Percentiles rank a stretch among this genome's conserved stretches.
Conservation (phyloP, 2,888 invertebrate genomes). For the Nephrotoma flavescens region DNA sequence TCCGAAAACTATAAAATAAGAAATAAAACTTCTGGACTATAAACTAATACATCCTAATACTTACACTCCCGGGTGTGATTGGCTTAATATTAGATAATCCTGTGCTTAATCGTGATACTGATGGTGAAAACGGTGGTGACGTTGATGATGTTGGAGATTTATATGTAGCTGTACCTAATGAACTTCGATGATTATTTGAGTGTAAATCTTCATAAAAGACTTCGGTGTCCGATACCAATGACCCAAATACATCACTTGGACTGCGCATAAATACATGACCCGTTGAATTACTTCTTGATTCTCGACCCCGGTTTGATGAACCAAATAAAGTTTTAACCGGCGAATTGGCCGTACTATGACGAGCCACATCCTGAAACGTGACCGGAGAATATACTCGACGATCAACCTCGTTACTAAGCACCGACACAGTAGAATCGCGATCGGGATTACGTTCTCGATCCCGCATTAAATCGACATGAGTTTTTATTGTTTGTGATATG, state of each 20-base stretch:
- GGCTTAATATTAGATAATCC: conserved; percentile 31
- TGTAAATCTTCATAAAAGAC: conserved; percentile 35
- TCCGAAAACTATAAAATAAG: conserved; percentile 17
- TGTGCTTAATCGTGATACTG: conserved; percentile 38
- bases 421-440: not conserved
- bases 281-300: conserved; percentile 56
- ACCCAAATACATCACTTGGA: conserved; percentile 42
- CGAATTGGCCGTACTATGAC: conserved; percentile 63
- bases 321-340: conserved; percentile 40
- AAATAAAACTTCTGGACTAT: conserved; percentile 20
- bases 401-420: conserved; percentile 35
- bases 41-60: not conserved
- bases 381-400: conserved; percentile 68
- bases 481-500: conserved; percentile 22
- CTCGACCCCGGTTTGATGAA: conserved; percentile 30
- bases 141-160: conserved; percentile 12
- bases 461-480: conserved; percentile 7
- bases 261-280: conserved; percentile 39
- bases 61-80: conserved; percentile 18
- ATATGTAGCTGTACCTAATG: conserved; percentile 18
- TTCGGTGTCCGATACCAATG: conserved; percentile 40
- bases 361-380: conserved; percentile 68
- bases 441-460: not conserved
- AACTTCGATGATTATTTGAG: conserved; percentile 20
- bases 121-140: conserved; percentile 25